These are phyloP conservation scores for Candoia aspera DNA, from an alignment of 2,113 vertebrate species.

Conservation along the genomic window DNA sequence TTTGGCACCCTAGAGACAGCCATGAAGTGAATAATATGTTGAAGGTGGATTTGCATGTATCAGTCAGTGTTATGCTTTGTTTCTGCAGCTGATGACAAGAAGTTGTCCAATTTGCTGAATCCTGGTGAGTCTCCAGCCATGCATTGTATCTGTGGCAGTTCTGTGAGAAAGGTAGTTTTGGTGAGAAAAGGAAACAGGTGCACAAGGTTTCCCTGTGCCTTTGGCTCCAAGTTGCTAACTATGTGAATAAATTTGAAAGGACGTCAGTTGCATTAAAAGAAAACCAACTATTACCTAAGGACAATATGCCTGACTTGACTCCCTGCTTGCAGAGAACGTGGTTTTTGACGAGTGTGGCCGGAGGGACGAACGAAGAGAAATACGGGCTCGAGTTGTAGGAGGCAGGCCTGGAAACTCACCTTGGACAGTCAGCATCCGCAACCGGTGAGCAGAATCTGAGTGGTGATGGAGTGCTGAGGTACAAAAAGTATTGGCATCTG, in stretches of 20 bases:
- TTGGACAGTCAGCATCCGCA: conserved; percentile 95
- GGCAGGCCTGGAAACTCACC: conserved; percentile 91
- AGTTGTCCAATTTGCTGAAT: conserved; percentile 60
- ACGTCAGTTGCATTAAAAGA: background rate
- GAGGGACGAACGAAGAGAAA: conserved; percentile 70
- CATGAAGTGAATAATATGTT: background rate
- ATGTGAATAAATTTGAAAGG: background rate
- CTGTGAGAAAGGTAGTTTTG: background rate
- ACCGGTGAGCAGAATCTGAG: conserved; percentile 75
- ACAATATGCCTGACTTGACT: background rate
- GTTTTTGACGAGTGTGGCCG: conserved; percentile 88
- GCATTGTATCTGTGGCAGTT: background rate
- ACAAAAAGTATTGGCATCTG: background rate
- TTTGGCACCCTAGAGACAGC: background rate
- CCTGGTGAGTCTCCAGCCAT: conserved; percentile 49
- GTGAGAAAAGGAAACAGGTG: background rate
- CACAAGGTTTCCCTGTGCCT: background rate
- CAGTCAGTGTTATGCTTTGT: conserved; percentile 5
- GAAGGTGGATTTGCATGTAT: background rate
- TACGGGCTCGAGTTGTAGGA: conserved; percentile 76
- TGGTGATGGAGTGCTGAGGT: background rate
- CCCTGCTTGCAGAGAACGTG: conserved; percentile 69
- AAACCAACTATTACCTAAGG: no score
- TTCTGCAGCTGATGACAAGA: conserved; percentile 50
- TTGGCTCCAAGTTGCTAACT: background rate